These are phyloP conservation scores for Gibbula magus DNA, from an alignment of 2,888 invertebrate species.

Conservation along the genomic window DNA sequence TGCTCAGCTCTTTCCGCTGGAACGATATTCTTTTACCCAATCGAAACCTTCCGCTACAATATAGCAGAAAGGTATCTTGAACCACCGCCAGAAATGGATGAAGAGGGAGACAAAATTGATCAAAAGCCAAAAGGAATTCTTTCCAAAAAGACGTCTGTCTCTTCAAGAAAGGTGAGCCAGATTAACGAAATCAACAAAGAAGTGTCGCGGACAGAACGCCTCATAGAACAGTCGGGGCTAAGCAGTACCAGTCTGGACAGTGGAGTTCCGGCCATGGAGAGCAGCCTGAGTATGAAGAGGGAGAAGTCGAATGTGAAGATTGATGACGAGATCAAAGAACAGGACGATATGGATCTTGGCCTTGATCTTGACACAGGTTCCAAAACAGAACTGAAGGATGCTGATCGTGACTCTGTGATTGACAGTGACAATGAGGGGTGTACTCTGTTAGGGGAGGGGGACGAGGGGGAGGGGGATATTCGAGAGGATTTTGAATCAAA, in stretches of 20 bases:
- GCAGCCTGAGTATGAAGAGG: conserved; percentile 26
- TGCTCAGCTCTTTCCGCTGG: conserved; percentile 73
- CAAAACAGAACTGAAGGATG: conserved; percentile 31
- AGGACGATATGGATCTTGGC: conserved; percentile 25
- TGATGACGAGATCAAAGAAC: conserved; percentile 31
- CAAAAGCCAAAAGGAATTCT: conserved; percentile 25
- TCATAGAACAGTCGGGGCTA: conserved; percentile 22
- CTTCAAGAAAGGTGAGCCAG: neutral
- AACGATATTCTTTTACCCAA: conserved; percentile 71
- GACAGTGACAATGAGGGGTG: conserved; percentile 35
- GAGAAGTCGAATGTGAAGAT: conserved; percentile 28
- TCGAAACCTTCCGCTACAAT: conserved; percentile 68
- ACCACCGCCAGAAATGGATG: conserved; percentile 30
- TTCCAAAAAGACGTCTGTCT: conserved; percentile 26
- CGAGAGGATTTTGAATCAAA: conserved; percentile 70
- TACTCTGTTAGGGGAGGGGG: neutral
- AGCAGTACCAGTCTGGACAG: conserved; percentile 40
- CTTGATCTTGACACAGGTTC: conserved; percentile 26
- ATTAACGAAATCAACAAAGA: conserved; percentile 3
- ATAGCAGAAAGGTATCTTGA: conserved; percentile 62
- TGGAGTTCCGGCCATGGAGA: conserved; percentile 38
- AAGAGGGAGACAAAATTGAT: conserved; percentile 41
- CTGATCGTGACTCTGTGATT: conserved; percentile 42
- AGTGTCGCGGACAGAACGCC: conserved; percentile 7
- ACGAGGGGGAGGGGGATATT: conserved; percentile 30